Percentiles rank a stretch among this genome's conserved stretches.
These are phyloP conservation scores for Calyptomena viridis DNA, from an alignment of 2,113 vertebrate genomes.

Conservation along the genomic window DNA sequence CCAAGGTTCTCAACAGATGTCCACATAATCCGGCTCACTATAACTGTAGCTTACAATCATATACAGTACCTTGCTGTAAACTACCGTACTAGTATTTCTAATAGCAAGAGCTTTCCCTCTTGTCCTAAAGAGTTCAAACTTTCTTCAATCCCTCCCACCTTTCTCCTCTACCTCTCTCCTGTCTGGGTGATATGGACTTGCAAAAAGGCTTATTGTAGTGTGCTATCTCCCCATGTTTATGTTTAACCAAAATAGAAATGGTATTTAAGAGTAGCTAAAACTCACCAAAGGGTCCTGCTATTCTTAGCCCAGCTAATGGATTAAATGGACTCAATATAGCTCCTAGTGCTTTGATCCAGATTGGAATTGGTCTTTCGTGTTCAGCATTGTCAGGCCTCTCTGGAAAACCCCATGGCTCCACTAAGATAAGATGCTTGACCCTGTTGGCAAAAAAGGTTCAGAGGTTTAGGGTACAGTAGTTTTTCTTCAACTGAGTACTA, in stretches of 20 bases:
- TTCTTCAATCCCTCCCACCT: neutral
- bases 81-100: rapidly evolving
- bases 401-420: conserved; percentile 97
- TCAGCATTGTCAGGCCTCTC: conserved; percentile 81
- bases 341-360: conserved; percentile 94
- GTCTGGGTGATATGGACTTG: neutral
- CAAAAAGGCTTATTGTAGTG: neutral
- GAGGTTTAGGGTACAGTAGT: neutral
- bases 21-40: neutral
- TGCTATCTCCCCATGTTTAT: neutral
- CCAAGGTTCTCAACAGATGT: neutral
- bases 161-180: neutral
- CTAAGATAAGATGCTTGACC: conserved; percentile 90
- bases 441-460: conserved; percentile 72
- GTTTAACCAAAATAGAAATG: neutral
- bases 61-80: neutral
- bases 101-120: neutral
- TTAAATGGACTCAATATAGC: conserved; percentile 91
- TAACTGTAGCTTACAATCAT: neutral
- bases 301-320: conserved; percentile 89
- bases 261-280: conserved; percentile 4
- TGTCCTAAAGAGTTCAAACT: neutral
- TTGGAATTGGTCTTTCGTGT: conserved; percentile 85
- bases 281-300: conserved; percentile 94
- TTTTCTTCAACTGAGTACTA: neutral